These are phyloP conservation scores for Solenopsis invicta DNA, from an alignment of 1,140 invertebrate species.

Conservation along the genomic window DNA sequence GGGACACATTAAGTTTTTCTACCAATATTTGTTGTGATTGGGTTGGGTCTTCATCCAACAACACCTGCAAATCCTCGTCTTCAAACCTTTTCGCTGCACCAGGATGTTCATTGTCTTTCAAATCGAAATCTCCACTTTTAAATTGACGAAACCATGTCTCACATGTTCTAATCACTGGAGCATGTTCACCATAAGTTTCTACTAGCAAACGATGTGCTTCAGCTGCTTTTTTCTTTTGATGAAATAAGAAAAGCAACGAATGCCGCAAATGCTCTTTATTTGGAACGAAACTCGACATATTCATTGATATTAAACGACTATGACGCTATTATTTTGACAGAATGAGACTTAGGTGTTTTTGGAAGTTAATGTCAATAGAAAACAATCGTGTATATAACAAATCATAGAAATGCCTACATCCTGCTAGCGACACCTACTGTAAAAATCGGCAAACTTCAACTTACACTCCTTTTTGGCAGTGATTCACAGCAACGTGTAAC, in stretches of 20 bases:
- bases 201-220: constrained; percentile 12
- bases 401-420: too few relatives aligned
- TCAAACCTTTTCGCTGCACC: background rate
- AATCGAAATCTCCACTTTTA: background rate
- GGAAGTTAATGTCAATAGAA: too few relatives aligned
- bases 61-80: background rate
- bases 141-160: too few relatives aligned
- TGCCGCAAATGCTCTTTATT: constrained; percentile 11
- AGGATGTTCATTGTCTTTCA: background rate
- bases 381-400: too few relatives aligned
- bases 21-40: background rate
- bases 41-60: constrained; percentile 16
- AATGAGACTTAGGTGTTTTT: too few relatives aligned
- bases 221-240: too few relatives aligned
- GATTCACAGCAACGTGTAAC: too few relatives aligned
- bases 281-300: background rate
- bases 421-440: too few relatives aligned
- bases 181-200: constrained; percentile 13
- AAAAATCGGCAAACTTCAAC: too few relatives aligned
- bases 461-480: too few relatives aligned
- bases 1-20: background rate
- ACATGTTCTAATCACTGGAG: constrained; percentile 6
- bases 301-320: background rate
- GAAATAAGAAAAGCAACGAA: background rate
- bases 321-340: too few relatives aligned